These are phyloP conservation scores for Amblyopsis rosae DNA, from an alignment of 2,113 vertebrate species.

Conservation along the genomic window DNA sequence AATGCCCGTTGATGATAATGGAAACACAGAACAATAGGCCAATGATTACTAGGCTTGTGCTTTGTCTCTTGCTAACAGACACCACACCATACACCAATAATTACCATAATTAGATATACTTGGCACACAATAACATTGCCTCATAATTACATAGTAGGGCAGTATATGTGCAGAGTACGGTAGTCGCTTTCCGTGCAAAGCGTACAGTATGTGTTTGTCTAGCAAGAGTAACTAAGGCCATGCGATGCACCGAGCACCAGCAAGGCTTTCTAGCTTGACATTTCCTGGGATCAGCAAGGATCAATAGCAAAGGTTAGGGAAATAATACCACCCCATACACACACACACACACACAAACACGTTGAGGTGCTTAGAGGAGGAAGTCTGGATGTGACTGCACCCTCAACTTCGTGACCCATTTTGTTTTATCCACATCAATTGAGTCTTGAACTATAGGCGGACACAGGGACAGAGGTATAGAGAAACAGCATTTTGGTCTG, in stretches of 20 bases:
- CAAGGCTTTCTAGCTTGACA: slow-evolving; percentile 65
- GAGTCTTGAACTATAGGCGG: background rate
- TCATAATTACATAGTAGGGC: slow-evolving; percentile 57
- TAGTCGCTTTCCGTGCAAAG: background rate
- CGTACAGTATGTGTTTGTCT: slow-evolving; percentile 19
- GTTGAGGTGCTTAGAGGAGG: too few relatives aligned
- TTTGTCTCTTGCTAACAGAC: slow-evolving; percentile 49
- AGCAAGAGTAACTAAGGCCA: slow-evolving; percentile 44
- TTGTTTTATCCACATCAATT: background rate
- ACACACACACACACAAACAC: background rate
- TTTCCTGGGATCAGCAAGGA: slow-evolving; percentile 68
- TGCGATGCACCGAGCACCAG: slow-evolving; percentile 26
- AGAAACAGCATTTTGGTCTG: too few relatives aligned
- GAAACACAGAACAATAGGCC: slow-evolving; percentile 47
- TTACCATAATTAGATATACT: slow-evolving; percentile 61
- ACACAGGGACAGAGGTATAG: too few relatives aligned
- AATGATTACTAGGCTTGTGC: slow-evolving; percentile 51
- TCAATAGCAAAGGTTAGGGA: slow-evolving; percentile 72
- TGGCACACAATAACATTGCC: slow-evolving; percentile 41
- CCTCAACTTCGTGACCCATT: background rate
- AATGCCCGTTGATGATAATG: slow-evolving; percentile 54
- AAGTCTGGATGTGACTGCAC: too few relatives aligned
- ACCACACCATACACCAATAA: slow-evolving; percentile 52
- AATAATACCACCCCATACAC: background rate
- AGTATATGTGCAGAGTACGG: background rate